A percentile compares a stretch with the other conserved stretches of the same genome.
Conservation (phyloP, 35 echinoderm and acorn worm genomes). For the Stichopus chloronotus region DNA sequence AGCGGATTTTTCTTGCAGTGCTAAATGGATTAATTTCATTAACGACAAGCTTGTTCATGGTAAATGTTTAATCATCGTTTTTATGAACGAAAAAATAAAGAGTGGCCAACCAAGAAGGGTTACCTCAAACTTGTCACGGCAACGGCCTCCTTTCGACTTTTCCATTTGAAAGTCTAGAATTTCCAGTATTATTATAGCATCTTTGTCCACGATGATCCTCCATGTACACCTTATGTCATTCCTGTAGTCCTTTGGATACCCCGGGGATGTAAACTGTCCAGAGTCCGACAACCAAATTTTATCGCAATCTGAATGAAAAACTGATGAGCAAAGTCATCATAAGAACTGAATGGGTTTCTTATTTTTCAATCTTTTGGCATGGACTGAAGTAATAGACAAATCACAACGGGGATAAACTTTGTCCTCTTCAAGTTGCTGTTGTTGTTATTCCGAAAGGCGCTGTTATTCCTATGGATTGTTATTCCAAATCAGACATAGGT, state of each 20-base stretch:
- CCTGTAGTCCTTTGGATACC: background rate
- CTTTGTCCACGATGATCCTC: background rate
- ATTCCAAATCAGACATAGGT: background rate
- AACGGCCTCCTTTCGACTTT: background rate
- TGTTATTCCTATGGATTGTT: background rate
- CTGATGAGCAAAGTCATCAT: background rate
- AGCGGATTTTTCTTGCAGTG: background rate
- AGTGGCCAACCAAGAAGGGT: background rate
- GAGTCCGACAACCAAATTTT: background rate
- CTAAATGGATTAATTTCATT: background rate
- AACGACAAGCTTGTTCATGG: background rate
- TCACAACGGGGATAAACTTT: background rate
- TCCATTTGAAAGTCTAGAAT: background rate
- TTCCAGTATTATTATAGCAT: background rate
- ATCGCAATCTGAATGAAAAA: background rate
- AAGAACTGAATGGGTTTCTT: background rate
- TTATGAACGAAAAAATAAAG: background rate
- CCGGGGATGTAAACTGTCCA: background rate
- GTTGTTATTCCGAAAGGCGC: background rate
- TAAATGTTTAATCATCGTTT: background rate
- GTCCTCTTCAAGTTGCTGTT: background rate
- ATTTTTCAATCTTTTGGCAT: background rate
- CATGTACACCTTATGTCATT: background rate
- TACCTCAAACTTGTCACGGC: slow-evolving; percentile 3
- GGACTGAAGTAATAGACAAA: background rate